A percentile compares a stretch with the other conserved stretches of the same genome.
Evolutionary conservation across 1,140 invertebrate species (phyloP).

Genomic region (Lanistes nyassanus): DNA sequence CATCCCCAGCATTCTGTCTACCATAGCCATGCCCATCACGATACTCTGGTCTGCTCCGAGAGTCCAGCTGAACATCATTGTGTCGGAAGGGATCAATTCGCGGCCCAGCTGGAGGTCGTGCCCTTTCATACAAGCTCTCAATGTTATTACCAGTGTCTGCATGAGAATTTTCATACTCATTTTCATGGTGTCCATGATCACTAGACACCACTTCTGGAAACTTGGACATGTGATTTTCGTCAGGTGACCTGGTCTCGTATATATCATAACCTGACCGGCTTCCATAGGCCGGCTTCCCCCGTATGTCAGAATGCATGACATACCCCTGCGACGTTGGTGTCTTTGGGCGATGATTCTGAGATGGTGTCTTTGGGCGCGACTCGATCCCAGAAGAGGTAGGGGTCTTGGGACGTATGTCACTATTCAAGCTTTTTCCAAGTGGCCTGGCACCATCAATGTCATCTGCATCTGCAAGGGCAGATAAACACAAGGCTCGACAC

Average conservation of each 20-base stretch:
- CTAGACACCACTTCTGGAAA: slow-evolving; percentile 10
- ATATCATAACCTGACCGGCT: slow-evolving; percentile 1
- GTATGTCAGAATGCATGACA: slow-evolving; percentile 31
- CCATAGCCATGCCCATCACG: slow-evolving; percentile 15
- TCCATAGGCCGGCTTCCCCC: slow-evolving; percentile 28
- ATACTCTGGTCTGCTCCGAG: slow-evolving; percentile 8
- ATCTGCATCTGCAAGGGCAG: slow-evolving; percentile 44
- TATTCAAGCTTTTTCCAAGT: slow-evolving; percentile 31
- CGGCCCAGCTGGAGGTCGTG: slow-evolving; percentile 52
- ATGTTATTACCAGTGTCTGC: slow-evolving; percentile 38
- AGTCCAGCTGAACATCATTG: slow-evolving; percentile 28
- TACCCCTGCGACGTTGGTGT: slow-evolving; percentile 48
- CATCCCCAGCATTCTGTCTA: not conserved
- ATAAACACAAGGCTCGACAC: slow-evolving; percentile 27
- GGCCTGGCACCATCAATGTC: slow-evolving; percentile 35
- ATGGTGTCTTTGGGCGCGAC: slow-evolving; percentile 51
- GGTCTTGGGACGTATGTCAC: slow-evolving; percentile 39
- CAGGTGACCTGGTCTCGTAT: slow-evolving; percentile 2
- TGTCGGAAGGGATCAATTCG: slow-evolving; percentile 46
- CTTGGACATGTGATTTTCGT: slow-evolving; percentile 14
- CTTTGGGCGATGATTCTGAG: slow-evolving; percentile 47
- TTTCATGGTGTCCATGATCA: slow-evolving; percentile 11
- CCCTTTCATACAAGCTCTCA: slow-evolving; percentile 33
- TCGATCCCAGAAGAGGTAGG: slow-evolving; percentile 32
- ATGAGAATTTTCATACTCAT: slow-evolving; percentile 44